Conservation (phyloP, 2,797 vertebrate genomes). For the Discoglossus pictus region DNA sequence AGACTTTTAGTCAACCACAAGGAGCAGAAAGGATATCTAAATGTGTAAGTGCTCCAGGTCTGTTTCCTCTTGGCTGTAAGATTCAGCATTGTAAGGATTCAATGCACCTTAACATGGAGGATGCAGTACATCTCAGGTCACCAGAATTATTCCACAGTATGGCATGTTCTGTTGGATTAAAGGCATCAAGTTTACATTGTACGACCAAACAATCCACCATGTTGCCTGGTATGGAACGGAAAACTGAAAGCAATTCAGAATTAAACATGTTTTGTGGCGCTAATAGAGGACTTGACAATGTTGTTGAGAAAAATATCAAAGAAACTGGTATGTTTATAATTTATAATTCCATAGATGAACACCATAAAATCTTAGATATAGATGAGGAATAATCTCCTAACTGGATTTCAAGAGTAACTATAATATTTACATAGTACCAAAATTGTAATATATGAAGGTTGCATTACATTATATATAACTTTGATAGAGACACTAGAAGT, state of each 20-base stretch:
- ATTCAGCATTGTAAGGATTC: background rate
- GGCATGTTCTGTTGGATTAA: background rate
- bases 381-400: too few species aligned
- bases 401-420: too few species aligned
- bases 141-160: background rate
- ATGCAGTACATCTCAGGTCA: background rate
- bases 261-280: too few species aligned
- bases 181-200: background rate
- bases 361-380: too few species aligned
- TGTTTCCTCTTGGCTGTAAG: background rate
- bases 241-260: background rate
- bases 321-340: constrained; percentile 4
- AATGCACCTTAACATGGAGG: too few species aligned
- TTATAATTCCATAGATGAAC: too few species aligned
- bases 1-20: background rate
- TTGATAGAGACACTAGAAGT: too few species aligned
- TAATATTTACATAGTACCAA: too few species aligned
- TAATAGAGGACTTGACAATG: background rate
- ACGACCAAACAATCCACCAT: background rate
- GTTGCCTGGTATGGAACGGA: background rate
- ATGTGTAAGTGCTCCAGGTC: background rate
- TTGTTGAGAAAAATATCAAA: background rate
- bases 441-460: too few species aligned
- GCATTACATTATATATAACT: too few species aligned
- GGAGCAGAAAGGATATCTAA: background rate